Base-by-base conservation (phyloP, 2,888 invertebrate genomes). In the Eledona agricola region DNA sequence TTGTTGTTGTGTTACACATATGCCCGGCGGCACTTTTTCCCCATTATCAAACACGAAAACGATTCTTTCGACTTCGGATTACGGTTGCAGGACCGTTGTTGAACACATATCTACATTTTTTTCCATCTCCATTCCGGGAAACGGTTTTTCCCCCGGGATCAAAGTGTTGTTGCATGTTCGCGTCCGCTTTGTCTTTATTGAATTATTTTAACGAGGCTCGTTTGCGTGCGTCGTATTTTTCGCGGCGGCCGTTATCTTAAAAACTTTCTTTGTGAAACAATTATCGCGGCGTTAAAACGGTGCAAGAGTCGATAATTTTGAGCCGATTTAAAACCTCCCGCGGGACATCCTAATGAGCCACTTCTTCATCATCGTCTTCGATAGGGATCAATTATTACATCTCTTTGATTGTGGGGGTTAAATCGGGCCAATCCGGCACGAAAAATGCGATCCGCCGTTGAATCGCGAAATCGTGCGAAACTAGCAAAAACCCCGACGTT, bases 81-180 rank as follows among this genome's bases (percentile, higher is more conserved):
- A n/a, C n/a, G n/a, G n/a, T n/a, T n/a, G n/a, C n/a, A n/a, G n/a
- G n/a, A n/a, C n/a, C n/a, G n/a, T n/a, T n/a, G n/a, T n/a, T n/a
- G n/a, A n/a, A n/a, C n/a, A n/a, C n/a, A 29, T n/a, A 13, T 12
- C n/a, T 28, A 28, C 11, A 5, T 28, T 28, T 12, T 29, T 12
- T 4, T 29, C 12, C 6, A 29, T 13, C 29, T 29, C 26, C 9
- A 26, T 9, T 9, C 26, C 9, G 22, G 9, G 9, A 12, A 19
- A 34, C 20, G 19, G 10, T 10, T 17, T 11, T 31, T 31, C 17
- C 6, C 11, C 20, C 17, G 20, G 11, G 29, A 19, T 34, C 20
- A 34, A 19, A 38, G 38, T 38, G 38, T 29, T 43, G n/a, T n/a
- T 43, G 43, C 31, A 43, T 31, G 47, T 35, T 37, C 25, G 16